phyloP scores from a whole-genome alignment of 2,888 invertebrate genomes.

The Unio pictorum region DNA sequence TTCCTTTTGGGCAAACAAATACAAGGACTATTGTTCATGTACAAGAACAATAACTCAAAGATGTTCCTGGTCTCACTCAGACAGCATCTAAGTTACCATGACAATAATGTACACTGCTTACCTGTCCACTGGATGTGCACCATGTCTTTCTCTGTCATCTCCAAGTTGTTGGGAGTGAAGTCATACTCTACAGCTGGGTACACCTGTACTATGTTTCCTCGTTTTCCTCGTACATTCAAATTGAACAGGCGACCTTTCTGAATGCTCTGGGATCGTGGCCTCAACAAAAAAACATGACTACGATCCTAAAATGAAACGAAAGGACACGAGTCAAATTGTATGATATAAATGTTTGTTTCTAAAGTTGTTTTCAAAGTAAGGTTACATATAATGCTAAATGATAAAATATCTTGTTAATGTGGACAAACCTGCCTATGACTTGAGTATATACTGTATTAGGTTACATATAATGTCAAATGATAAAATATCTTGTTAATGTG shows the following conservation, averaged over 20 bases:
- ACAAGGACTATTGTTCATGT: not conserved
- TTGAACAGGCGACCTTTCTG: slow-evolving; percentile 52
- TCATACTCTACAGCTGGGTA: slow-evolving; percentile 70
- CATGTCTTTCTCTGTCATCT: slow-evolving; percentile 46
- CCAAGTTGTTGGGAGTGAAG: slow-evolving; percentile 60
- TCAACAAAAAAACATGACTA: slow-evolving; percentile 64
- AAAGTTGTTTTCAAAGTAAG: no score
- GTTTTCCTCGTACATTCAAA: slow-evolving; percentile 66
- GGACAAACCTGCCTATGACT: no score
- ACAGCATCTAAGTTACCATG: no score
- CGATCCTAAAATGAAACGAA: slow-evolving; percentile 55
- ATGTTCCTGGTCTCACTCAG: no score
- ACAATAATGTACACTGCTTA: slow-evolving; percentile 7
- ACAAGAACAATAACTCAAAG: not conserved
- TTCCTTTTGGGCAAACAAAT: not conserved
- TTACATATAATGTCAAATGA: no score
- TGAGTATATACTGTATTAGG: no score
- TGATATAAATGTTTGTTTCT: no score
- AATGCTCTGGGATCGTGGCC: slow-evolving; percentile 50
- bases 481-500: no score
- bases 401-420: no score
- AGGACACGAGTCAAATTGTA: no score
- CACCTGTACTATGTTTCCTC: slow-evolving; percentile 69
- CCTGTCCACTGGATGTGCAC: slow-evolving; percentile 70
- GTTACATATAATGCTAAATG: no score